These are phyloP conservation scores for Leptinotarsa juncta DNA, from an alignment of 2,888 invertebrate genomes.

Conservation along the genomic window DNA sequence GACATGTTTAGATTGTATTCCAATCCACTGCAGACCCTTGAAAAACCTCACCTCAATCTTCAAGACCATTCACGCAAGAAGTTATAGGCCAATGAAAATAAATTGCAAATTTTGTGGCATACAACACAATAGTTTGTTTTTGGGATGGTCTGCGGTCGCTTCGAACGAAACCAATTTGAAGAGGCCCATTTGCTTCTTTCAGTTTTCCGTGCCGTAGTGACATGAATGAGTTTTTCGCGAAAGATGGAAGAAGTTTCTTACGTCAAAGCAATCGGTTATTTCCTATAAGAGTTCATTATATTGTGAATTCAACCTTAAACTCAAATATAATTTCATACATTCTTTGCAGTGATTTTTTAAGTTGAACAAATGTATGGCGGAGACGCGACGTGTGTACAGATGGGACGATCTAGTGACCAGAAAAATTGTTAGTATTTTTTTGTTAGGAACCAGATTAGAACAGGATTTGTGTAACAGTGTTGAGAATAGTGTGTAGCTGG, in stretches of 20 bases:
- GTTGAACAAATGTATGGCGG: too few relatives aligned
- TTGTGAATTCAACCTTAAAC: neutral
- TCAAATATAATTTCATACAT: too few relatives aligned
- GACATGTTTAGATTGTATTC: constrained; percentile 48
- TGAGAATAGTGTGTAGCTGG: too few relatives aligned
- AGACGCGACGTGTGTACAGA: too few relatives aligned
- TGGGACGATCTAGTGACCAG: too few relatives aligned
- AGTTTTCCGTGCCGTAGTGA: neutral
- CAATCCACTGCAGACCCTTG: constrained; percentile 34
- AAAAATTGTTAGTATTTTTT: too few relatives aligned
- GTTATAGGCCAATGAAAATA: constrained; percentile 53
- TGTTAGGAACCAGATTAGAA: too few relatives aligned
- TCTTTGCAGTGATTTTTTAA: too few relatives aligned
- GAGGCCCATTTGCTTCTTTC: neutral
- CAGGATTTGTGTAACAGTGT: too few relatives aligned
- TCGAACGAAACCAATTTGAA: constrained; percentile 8
- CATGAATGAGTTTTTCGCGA: neutral
- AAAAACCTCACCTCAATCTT: constrained; percentile 38
- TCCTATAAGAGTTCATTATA: neutral
- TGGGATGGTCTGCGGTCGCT: constrained; percentile 3
- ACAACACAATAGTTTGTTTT: constrained; percentile 45
- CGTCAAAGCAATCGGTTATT: neutral
- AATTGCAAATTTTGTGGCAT: constrained; percentile 48
- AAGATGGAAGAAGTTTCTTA: neutral
- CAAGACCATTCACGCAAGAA: constrained; percentile 42